Evolutionary conservation across 2,888 invertebrate species (phyloP).

Genomic region (Tetramorium bicarinatum): DNA sequence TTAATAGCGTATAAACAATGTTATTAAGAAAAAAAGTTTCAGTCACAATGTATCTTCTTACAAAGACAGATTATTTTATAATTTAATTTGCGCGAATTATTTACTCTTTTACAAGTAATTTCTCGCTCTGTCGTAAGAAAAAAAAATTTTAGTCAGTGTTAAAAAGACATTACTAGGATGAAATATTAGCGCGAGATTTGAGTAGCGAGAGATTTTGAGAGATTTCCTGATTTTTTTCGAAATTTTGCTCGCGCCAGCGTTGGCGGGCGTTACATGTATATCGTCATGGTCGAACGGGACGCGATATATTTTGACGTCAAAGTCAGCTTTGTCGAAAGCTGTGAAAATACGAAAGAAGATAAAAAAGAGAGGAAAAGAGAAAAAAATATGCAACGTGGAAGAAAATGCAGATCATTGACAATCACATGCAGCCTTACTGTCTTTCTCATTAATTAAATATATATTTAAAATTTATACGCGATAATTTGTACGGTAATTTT

Average conservation of each 20-base stretch:
- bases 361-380: not conserved
- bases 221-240: conserved; percentile 31
- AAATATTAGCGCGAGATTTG: conserved; percentile 16
- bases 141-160: not conserved
- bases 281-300: conserved; percentile 37
- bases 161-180: not conserved
- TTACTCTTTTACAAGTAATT: not conserved
- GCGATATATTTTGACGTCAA: conserved; percentile 51
- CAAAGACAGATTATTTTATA: not conserved
- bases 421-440: not conserved
- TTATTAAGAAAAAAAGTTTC: not conserved
- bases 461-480: not conserved
- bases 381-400: conserved; percentile 2
- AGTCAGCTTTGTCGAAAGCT: conserved; percentile 54
- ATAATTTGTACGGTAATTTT: conserved; percentile 7
- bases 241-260: conserved; percentile 16
- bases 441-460: not conserved
- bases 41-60: not conserved
- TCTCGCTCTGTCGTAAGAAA: not conserved
- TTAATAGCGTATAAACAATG: not conserved
- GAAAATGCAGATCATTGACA: not conserved
- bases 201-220: not conserved
- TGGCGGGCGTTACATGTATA: conserved; percentile 29
- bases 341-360: conserved; percentile 41
- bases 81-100: not conserved